Evolutionary conservation across 2,797 vertebrate genomes (phyloP).

Genomic region (Antennarius maculatus): DNA sequence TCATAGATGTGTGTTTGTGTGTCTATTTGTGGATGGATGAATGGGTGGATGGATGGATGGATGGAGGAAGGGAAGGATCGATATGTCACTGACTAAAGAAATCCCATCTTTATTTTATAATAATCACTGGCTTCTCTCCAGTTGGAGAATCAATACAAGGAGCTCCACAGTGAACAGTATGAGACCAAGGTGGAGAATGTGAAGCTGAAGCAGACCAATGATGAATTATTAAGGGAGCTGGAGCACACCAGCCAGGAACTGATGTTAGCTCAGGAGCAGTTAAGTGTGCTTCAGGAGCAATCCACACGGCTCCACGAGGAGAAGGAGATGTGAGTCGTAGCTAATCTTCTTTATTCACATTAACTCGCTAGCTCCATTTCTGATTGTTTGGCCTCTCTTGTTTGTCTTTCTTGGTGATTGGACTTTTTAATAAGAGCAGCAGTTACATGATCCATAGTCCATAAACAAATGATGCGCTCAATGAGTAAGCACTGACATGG

Average conservation of each 20-base stretch:
- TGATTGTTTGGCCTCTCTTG: neutral
- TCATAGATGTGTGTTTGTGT: no score
- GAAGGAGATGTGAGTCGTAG: conserved; percentile 88
- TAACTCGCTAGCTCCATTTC: neutral
- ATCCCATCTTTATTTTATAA: neutral
- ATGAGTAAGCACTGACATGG: neutral
- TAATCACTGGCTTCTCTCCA: conserved; percentile 41
- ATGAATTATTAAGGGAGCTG: conserved; percentile 86
- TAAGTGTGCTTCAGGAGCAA: conserved; percentile 86
- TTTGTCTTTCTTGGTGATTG: neutral
- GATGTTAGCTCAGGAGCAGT: conserved; percentile 84
- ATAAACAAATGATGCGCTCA: neutral
- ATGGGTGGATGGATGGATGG: no score
- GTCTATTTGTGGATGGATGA: no score
- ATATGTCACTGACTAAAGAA: neutral
- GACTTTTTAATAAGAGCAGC: neutral
- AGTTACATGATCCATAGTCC: neutral
- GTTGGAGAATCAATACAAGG: conserved; percentile 87
- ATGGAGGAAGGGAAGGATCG: no score
- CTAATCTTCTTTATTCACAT: neutral
- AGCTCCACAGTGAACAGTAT: conserved; percentile 87
- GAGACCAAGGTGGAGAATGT: conserved; percentile 89
- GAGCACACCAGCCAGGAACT: conserved; percentile 85
- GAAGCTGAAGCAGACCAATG: conserved; percentile 89
- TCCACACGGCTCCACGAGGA: conserved; percentile 85